Conservation (phyloP, 2,888 invertebrate genomes). For the Dryobota labecula region DNA sequence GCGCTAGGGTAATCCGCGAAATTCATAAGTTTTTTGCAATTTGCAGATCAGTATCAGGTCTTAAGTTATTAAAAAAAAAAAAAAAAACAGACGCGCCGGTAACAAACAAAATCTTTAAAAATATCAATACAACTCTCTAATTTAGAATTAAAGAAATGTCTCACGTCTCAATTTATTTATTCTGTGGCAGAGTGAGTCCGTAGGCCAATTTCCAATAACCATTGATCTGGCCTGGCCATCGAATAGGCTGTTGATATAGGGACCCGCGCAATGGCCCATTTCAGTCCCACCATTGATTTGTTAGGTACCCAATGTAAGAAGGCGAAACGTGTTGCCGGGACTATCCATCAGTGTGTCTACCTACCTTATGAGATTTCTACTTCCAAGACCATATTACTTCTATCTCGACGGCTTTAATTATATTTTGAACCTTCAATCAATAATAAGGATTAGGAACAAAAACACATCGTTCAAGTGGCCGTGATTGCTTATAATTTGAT, state of each 20-base stretch:
- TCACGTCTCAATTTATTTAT: slow-evolving; percentile 8
- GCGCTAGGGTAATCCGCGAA: too few species aligned
- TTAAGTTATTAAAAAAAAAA: too few species aligned
- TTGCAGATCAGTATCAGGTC: too few species aligned
- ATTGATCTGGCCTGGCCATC: slow-evolving; percentile 55
- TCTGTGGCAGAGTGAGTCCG: slow-evolving; percentile 51
- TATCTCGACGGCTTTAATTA: neutral
- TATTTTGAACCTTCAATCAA: neutral
- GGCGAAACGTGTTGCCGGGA: slow-evolving; percentile 28
- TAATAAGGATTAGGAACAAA: too few species aligned
- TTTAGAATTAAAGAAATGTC: neutral
- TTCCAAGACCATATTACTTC: neutral
- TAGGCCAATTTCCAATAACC: slow-evolving; percentile 59
- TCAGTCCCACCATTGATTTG: slow-evolving; percentile 54
- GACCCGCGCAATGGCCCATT: slow-evolving; percentile 47
- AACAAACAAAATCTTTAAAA: neutral
- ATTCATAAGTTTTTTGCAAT: neutral
- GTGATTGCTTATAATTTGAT: too few species aligned
- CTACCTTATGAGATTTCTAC: neutral
- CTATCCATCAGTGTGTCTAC: slow-evolving; percentile 25
- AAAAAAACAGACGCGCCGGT: neutral
- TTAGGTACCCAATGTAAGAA: slow-evolving; percentile 37
- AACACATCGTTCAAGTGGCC: too few species aligned
- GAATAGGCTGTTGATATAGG: slow-evolving; percentile 43
- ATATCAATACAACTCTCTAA: neutral